Evolutionary conservation across 2,888 invertebrate species (phyloP).

Genomic region (Philonicus albiceps): DNA sequence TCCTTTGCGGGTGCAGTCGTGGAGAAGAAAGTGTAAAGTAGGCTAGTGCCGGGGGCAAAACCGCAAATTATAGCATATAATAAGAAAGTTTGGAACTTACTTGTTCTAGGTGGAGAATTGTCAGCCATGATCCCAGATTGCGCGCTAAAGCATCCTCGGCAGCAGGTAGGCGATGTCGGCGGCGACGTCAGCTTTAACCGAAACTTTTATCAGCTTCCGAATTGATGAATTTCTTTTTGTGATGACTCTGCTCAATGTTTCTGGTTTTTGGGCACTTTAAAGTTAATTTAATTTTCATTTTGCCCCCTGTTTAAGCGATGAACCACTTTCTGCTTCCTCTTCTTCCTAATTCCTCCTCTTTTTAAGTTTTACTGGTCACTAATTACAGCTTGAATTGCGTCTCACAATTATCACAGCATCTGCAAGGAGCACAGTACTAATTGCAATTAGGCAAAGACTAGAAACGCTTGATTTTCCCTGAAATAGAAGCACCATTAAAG

Average conservation of each 20-base stretch:
- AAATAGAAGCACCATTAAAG: background rate
- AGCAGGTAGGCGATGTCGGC: constrained; percentile 2
- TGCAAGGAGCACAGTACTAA: background rate
- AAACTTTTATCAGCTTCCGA: background rate
- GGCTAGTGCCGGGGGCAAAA: background rate
- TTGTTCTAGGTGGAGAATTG: constrained; percentile 27
- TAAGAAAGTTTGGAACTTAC: background rate
- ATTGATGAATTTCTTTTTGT: background rate
- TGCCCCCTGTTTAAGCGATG: background rate
- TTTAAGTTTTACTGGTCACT: background rate
- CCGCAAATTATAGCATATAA: background rate
- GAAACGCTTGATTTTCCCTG: background rate
- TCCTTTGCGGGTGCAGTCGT: background rate
- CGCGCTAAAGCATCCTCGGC: constrained; percentile 26
- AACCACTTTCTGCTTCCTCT: background rate
- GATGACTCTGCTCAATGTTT: background rate
- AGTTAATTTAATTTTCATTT: background rate
- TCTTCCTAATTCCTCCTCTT: background rate
- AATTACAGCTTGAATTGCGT: background rate
- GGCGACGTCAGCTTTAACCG: constrained; percentile 16
- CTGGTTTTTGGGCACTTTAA: background rate
- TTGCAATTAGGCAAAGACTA: background rate
- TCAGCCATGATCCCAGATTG: constrained; percentile 4
- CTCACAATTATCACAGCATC: background rate
- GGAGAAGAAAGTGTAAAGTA: background rate